phyloP scores from a whole-genome alignment of 2,888 invertebrate species.

The Andrena minutula region DNA sequence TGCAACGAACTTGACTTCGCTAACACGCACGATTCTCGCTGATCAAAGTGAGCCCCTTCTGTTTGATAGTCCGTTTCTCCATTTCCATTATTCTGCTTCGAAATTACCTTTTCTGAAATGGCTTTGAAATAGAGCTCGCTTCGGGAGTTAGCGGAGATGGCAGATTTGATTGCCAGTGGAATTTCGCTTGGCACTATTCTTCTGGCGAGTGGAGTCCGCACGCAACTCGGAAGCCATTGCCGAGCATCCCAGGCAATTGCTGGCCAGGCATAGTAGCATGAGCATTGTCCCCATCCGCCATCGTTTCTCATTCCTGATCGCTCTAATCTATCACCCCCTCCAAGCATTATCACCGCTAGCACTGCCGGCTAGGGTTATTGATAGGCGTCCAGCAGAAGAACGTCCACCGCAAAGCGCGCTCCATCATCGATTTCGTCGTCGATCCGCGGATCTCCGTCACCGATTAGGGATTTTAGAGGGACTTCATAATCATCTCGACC shows the following conservation, averaged over 20 bases:
- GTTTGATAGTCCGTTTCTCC: too few species aligned
- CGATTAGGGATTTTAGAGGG: not conserved
- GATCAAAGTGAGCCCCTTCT: too few species aligned
- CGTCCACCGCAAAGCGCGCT: not conserved
- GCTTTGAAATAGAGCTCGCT: too few species aligned
- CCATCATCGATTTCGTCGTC: conserved; percentile 15
- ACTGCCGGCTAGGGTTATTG: conserved; percentile 21
- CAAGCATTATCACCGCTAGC: conserved; percentile 28
- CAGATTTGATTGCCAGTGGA: too few species aligned
- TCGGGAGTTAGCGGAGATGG: too few species aligned
- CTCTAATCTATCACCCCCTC: conserved; percentile 36
- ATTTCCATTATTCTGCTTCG: too few species aligned
- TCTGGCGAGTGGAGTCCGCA: too few species aligned
- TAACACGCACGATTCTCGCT: too few species aligned
- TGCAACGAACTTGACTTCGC: too few species aligned
- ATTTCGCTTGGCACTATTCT: too few species aligned
- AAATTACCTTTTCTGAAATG: too few species aligned
- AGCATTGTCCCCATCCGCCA: conserved; percentile 32
- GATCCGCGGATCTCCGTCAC: not conserved
- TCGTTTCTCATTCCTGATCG: conserved; percentile 39
- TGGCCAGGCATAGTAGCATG: not conserved
- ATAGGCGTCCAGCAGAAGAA: conserved; percentile 31
- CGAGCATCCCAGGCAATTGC: not conserved
- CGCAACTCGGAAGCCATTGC: not conserved
- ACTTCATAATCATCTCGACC: too few species aligned